These are phyloP conservation scores for Melitaea cinxia DNA, from an alignment of 1,140 invertebrate species.

Conservation along the genomic window DNA sequence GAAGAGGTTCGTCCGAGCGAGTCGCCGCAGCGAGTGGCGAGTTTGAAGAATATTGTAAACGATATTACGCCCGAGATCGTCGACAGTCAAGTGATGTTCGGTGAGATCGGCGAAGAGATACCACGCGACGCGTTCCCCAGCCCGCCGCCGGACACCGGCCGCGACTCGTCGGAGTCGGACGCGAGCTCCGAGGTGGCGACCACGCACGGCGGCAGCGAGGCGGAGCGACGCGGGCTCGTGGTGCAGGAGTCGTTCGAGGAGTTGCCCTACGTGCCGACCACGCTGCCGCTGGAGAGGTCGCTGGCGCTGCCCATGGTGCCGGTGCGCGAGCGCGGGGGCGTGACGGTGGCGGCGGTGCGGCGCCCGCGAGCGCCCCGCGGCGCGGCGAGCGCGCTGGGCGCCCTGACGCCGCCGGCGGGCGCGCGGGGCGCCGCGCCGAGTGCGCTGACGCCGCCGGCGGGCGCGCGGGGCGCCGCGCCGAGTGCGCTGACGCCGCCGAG, in stretches of 20 bases:
- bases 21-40: constrained; percentile 14
- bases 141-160: constrained; percentile 60
- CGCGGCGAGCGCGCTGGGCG: constrained; percentile 84
- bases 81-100: not conserved
- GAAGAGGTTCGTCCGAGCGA: constrained; percentile 39
- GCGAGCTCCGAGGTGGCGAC: constrained; percentile 84
- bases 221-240: constrained; percentile 88
- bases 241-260: constrained; percentile 93
- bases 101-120: constrained; percentile 18
- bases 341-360: constrained; percentile 92
- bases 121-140: constrained; percentile 44
- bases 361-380: constrained; percentile 93
- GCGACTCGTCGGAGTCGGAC: constrained; percentile 90
- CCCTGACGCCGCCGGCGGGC: constrained; percentile 72
- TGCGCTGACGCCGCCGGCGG: constrained; percentile 51
- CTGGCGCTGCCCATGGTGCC: constrained; percentile 91
- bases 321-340: constrained; percentile 85
- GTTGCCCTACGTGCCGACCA: constrained; percentile 93
- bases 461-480: constrained; percentile 34
- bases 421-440: constrained; percentile 57
- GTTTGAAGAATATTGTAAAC: constrained; percentile 58
- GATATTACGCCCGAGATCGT: not conserved
- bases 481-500: constrained; percentile 87
- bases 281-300: constrained; percentile 90
- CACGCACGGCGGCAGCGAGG: constrained; percentile 69